Conservation (phyloP, 2,888 invertebrate species). For the Lamproptera curius region DNA sequence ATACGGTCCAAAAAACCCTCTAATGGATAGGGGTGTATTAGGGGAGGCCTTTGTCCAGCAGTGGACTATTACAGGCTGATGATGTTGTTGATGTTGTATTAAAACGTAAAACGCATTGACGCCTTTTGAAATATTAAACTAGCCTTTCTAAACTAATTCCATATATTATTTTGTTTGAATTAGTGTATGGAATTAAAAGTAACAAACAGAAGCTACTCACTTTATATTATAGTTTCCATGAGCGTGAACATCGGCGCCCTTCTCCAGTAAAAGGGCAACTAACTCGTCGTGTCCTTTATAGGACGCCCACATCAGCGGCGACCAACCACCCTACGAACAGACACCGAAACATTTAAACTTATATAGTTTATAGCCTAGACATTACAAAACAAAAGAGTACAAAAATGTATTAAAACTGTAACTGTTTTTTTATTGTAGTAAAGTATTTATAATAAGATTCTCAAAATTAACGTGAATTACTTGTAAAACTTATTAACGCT, state of each 20-base stretch:
- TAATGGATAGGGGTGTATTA: too few species aligned
- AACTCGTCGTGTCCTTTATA: conserved; percentile 93
- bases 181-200: background rate
- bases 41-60: too few species aligned
- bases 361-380: too few species aligned
- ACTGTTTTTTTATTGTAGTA: too few species aligned
- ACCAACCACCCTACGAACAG: conserved; percentile 92
- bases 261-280: conserved; percentile 87
- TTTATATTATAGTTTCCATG: conserved; percentile 96
- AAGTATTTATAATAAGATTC: too few species aligned
- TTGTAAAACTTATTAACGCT: too few species aligned
- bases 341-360: too few species aligned
- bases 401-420: too few species aligned
- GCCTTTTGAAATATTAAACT: background rate
- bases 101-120: background rate
- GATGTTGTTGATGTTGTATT: background rate
- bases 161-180: background rate
- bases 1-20: too few species aligned
- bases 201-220: conserved; percentile 34
- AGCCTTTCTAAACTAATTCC: background rate
- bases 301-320: conserved; percentile 97
- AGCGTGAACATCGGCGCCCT: conserved; percentile 95
- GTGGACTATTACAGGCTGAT: too few species aligned
- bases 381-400: too few species aligned
- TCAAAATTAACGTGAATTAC: too few species aligned